A percentile compares a stretch with the other conserved stretches of the same genome.
Evolutionary conservation across 2,888 invertebrate species (phyloP).

Genomic region (Leptopilina myrica): DNA sequence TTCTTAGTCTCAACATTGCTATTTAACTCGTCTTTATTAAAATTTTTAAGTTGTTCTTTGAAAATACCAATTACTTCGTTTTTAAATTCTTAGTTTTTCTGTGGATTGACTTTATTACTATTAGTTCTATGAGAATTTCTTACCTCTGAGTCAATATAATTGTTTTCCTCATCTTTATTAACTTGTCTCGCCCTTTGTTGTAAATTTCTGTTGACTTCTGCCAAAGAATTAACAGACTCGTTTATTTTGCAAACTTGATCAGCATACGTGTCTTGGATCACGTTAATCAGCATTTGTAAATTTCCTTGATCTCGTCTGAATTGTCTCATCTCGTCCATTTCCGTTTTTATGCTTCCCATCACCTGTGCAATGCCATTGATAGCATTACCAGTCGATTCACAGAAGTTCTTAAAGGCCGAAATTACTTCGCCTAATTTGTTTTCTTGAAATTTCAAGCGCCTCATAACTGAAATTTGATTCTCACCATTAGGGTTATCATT

Average conservation of each 20-base stretch:
- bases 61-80: not conserved
- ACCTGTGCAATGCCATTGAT: not conserved
- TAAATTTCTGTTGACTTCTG: not conserved
- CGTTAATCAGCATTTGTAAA: not conserved
- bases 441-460: not conserved
- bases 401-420: not conserved
- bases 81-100: not conserved
- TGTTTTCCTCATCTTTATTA: not conserved
- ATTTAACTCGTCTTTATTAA: not conserved
- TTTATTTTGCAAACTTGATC: not conserved
- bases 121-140: no score
- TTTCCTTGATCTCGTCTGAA: not conserved
- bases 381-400: not conserved
- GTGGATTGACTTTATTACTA: not conserved
- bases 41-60: not conserved
- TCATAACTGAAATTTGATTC: not conserved
- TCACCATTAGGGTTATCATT: not conserved
- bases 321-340: not conserved
- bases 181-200: not conserved
- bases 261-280: not conserved
- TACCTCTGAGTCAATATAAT: no score
- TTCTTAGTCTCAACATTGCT: not conserved
- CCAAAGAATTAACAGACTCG: not conserved
- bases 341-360: not conserved
- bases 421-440: not conserved